phyloP scores from a whole-genome alignment of 2,888 invertebrate species.

The Trichacis sp. region DNA sequence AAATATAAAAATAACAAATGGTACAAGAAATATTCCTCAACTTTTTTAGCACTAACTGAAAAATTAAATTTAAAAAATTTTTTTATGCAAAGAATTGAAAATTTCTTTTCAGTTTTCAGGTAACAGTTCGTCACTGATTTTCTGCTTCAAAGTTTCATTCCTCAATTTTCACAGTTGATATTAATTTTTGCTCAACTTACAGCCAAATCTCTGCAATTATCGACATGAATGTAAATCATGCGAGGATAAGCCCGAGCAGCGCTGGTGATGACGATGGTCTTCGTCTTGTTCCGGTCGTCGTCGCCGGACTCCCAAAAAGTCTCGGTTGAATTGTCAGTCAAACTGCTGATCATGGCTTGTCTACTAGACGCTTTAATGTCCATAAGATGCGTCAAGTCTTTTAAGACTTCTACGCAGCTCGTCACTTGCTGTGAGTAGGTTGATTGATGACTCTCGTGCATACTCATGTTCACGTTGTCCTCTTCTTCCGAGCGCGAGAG shows the following conservation, averaged over 20 bases:
- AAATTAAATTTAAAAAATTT: too few relatives aligned
- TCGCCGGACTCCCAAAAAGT: constrained; percentile 99
- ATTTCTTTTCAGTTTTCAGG: too few relatives aligned
- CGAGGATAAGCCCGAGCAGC: constrained; percentile 76
- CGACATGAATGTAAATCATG: constrained; percentile 89
- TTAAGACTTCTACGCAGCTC: constrained; percentile 76
- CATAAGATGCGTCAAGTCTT: constrained; percentile 81
- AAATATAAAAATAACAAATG: too few relatives aligned
- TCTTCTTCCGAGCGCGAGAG: constrained; percentile 92
- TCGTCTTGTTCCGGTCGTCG: constrained; percentile 93
- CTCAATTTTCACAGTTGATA: constrained; percentile 6
- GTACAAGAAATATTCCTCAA: too few relatives aligned
- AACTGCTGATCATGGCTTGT: constrained; percentile 92
- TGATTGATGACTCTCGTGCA: constrained; percentile 74
- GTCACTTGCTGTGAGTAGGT: constrained; percentile 64
- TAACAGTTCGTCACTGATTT: too few relatives aligned
- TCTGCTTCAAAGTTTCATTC: too few relatives aligned
- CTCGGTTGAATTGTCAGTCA: constrained; percentile 94
- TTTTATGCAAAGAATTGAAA: too few relatives aligned
- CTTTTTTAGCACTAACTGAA: too few relatives aligned
- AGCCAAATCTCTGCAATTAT: constrained; percentile 92
- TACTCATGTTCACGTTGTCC: constrained; percentile 72
- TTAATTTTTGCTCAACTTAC: constrained; percentile 70
- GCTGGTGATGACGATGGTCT: constrained; percentile 75
- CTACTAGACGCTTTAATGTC: constrained; percentile 93